Base-by-base conservation (phyloP, 1,140 invertebrate genomes). In the Zaprionus inermis region DNA sequence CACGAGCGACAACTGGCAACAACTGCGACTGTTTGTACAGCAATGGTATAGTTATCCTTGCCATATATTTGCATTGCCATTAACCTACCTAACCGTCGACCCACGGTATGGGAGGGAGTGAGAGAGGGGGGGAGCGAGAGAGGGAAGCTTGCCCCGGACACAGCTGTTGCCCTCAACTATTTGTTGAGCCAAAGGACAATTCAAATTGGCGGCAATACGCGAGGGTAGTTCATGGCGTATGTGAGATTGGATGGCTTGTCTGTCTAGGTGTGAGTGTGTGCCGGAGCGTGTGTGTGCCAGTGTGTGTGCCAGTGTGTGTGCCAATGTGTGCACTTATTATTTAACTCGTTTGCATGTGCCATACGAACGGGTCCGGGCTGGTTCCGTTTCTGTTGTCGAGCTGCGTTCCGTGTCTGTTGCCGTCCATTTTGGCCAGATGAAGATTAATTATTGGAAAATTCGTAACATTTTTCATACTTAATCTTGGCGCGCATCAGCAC, bases 391-490 rank as follows among this genome's bases (percentile, higher is more conserved):
- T 63, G 59, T 20, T 41, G n/a, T 16, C n/a, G 38, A 16, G 38
- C 38, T 57, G 38, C 28, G 7, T 60, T 30, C 38, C 56, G n/a
- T 66, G 63, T 36, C 64, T 60, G 65, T 32, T 66, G 36, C 58
- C 51, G 54, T 59, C 60, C 73, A 60, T 72, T 76, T 69, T 49
- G 67, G 59, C 70, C 72, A 86, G 83, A 86, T 86, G 83, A 86
- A 86, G 83, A 86, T 86, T 86, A 86, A 86, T 86, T 86, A 82
- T 67, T 79, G 69, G 83, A 61, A 79, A 88, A 88, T 86, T 83
- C 77, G 67, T 82, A 88, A 83, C 79, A 88, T 86, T 86, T 86
- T 88, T 86, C 82, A 86, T 82, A 77, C 79, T 86, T 86, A 86
- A 86, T 86, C 83, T 88, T 86, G 77, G 66, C 76, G 76, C 75